Evolutionary conservation across 2,888 invertebrate genomes (phyloP).

Genomic region (Bhutanitis thaidina): DNA sequence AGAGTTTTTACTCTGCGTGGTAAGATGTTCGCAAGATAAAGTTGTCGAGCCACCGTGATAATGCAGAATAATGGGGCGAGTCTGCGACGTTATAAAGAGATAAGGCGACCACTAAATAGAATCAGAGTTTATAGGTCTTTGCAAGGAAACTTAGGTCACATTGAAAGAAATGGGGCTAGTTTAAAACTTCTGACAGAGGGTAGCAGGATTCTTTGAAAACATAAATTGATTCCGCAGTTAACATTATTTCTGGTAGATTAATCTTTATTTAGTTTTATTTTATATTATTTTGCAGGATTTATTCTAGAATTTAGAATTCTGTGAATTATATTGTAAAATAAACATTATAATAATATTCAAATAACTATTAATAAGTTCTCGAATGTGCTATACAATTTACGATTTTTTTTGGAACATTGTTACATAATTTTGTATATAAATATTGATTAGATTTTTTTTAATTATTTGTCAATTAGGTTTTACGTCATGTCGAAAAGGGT

Average conservation of each 20-base stretch:
- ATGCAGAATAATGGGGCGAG: slow-evolving; percentile 65
- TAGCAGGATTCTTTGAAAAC: slow-evolving; percentile 42
- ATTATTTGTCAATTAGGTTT: too few relatives aligned
- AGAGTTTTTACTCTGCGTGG: slow-evolving; percentile 33
- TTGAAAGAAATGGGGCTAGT: slow-evolving; percentile 55
- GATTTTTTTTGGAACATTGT: too few relatives aligned
- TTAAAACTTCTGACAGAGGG: slow-evolving; percentile 33
- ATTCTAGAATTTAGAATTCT: too few relatives aligned
- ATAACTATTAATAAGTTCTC: too few relatives aligned
- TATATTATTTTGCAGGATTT: too few relatives aligned
- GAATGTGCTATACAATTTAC: too few relatives aligned
- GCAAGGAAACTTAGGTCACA: slow-evolving; percentile 53
- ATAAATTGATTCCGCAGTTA: slow-evolving; percentile 56
- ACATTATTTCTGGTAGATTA: slow-evolving; percentile 44
- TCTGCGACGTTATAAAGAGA: slow-evolving; percentile 55
- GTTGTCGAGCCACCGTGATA: slow-evolving; percentile 51
- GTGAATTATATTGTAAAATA: too few relatives aligned
- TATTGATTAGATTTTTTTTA: too few relatives aligned
- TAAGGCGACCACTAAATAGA: slow-evolving; percentile 51
- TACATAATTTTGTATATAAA: too few relatives aligned
- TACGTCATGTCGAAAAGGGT: too few relatives aligned
- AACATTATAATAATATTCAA: too few relatives aligned
- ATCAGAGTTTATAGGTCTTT: slow-evolving; percentile 58
- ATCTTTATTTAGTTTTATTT: slow-evolving; percentile 31
- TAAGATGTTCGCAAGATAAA: slow-evolving; percentile 45